Base-by-base conservation (phyloP, 2,797 vertebrate genomes). In the Hippocampus kuda region DNA sequence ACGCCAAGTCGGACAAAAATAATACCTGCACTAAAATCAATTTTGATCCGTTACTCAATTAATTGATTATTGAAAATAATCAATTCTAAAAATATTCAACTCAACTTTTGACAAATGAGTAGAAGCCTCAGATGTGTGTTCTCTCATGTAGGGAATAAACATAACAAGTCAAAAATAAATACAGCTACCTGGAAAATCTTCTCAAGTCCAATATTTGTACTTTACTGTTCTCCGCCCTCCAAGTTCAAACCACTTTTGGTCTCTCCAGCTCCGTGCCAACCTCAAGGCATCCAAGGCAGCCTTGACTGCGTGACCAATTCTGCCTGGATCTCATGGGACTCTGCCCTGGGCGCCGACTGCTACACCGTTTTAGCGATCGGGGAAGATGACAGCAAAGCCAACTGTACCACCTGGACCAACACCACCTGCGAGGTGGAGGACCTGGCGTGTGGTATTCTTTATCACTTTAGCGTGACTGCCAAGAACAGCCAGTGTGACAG, bases 241-340 rank as follows among this genome's bases (percentile, higher is more conserved):
- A 15, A 49, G 48, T 18, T 49, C 48, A 34, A 51, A 34, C 27
- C 26, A 10, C 27, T 16, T 41, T 13, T 67, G 18, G 18, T 76
- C 24, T 70, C 68, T 66, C 15, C 49, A 92, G 91, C 84, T 69
- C 91, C 90, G 2, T 91, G 90, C 68, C 75, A 73, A 70, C 91
- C 90, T 15, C 74, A 76, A 41, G 67, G 76, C 41, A 68, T 90
- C 51, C 78, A 9, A 1, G 87, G 85, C 9, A 49, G 3, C 6
- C 70, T 88, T 0, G 76, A 88, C 78, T 90, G 88, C 61, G 82
- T 89, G 69, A 88, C 88, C 42, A 90, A 90, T 57, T 85, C 87
- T 2, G 89, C 86, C 11, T 75, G 70, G 82, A 81, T 92, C 63
- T 84, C 81, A 1, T 92, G 91, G 91, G 49, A 84, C 2, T 27